Conservation (phyloP, 2,113 vertebrate species). For the Blennius ocellaris region DNA sequence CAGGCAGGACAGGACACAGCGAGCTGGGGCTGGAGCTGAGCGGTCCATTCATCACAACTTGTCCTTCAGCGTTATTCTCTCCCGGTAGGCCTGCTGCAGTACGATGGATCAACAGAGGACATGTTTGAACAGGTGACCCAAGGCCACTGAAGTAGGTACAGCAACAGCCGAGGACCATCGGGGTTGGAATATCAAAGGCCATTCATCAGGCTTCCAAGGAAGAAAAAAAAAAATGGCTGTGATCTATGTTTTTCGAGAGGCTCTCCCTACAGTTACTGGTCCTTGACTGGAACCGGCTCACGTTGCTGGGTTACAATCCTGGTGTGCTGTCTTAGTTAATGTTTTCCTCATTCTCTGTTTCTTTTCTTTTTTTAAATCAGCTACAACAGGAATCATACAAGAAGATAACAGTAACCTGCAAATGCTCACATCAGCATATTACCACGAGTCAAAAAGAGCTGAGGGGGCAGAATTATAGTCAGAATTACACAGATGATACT, state of each 20-base stretch:
- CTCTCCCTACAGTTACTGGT: neutral
- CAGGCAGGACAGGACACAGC: conserved; percentile 53
- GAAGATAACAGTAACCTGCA: neutral
- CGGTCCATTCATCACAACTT: conserved; percentile 68
- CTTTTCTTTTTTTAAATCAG: neutral
- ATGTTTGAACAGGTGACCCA: conserved; percentile 70
- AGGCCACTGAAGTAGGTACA: conserved; percentile 56
- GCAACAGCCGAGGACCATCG: conserved; percentile 45
- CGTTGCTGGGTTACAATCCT: conserved; percentile 15
- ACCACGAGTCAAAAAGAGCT: neutral
- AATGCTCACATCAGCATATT: neutral
- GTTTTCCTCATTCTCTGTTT: neutral
- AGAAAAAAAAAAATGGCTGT: conserved; percentile 41
- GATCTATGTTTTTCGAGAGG: conserved; percentile 23
- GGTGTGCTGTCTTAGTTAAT: conserved; percentile 18
- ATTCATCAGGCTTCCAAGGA: conserved; percentile 39
- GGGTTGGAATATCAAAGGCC: conserved; percentile 40
- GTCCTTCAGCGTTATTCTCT: conserved; percentile 65
- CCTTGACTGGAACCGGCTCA: neutral
- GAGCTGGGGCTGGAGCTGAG: conserved; percentile 37
- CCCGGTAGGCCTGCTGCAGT: conserved; percentile 50
- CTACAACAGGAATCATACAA: neutral
- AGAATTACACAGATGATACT: too few species aligned
- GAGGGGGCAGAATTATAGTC: neutral
- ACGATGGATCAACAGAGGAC: conserved; percentile 66